Evolutionary conservation across 1,140 invertebrate species (phyloP).

Genomic region (Drosophila mayri): DNA sequence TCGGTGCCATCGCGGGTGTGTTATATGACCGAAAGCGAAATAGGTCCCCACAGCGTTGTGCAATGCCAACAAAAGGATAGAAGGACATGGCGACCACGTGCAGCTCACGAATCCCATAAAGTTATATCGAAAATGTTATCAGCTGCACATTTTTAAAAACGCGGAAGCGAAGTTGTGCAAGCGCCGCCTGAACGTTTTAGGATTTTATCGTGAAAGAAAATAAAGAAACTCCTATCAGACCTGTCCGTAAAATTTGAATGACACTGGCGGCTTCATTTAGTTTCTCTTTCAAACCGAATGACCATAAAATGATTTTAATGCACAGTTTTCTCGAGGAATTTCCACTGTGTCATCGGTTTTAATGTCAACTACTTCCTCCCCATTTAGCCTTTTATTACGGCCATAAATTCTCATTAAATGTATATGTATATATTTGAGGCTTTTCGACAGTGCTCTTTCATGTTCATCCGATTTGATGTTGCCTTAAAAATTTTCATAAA

Average conservation of each 20-base stretch:
- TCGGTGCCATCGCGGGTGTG: conserved; percentile 56
- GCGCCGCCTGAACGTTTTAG: background rate
- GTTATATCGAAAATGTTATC: conserved; percentile 17
- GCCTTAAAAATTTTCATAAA: conserved; percentile 40
- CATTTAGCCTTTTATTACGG: conserved; percentile 27
- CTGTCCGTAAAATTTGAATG: conserved; percentile 3
- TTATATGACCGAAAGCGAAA: conserved; percentile 60
- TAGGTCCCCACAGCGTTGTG: conserved; percentile 52
- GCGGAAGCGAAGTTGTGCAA: background rate
- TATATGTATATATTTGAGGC: conserved; percentile 13
- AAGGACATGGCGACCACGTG: conserved; percentile 20
- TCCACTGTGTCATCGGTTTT: conserved; percentile 11
- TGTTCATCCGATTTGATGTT: conserved; percentile 37
- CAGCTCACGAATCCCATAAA: conserved; percentile 1
- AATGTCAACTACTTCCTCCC: conserved; percentile 35
- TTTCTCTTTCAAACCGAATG: background rate
- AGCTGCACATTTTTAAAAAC: conserved; percentile 25
- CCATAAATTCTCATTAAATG: conserved; percentile 47
- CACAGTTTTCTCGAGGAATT: conserved; percentile 3
- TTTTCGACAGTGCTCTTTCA: conserved; percentile 32
- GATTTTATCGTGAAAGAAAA: background rate
- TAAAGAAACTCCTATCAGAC: background rate
- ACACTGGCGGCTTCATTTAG: background rate
- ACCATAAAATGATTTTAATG: conserved; percentile 2
- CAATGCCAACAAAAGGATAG: conserved; percentile 14